Conservation (phyloP, 2,888 invertebrate genomes). For the Aporophyla nigra region DNA sequence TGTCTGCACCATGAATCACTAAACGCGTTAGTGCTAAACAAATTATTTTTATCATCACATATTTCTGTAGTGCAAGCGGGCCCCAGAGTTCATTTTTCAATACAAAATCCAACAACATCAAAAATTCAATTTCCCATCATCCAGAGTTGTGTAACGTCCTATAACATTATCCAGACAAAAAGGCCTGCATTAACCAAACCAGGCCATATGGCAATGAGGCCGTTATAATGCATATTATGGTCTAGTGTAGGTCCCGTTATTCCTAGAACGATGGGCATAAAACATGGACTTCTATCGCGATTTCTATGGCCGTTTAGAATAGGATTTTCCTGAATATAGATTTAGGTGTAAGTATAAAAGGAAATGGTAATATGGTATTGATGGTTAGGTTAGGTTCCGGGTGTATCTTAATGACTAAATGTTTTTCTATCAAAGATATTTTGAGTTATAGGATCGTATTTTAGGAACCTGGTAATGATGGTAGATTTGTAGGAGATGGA, state of each 20-base stretch:
- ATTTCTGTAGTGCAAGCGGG: no score
- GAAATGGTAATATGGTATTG: conserved; percentile 11
- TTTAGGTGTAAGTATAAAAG: not conserved
- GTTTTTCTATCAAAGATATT: not conserved
- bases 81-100: not conserved
- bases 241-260: conserved; percentile 63
- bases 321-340: conserved; percentile 35
- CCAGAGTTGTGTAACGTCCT: conserved; percentile 12
- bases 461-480: not conserved
- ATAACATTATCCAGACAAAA: conserved; percentile 49
- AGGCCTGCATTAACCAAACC: conserved; percentile 42
- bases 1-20: no score
- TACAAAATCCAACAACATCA: not conserved
- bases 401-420: not conserved
- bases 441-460: not conserved
- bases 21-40: no score
- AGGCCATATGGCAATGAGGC: conserved; percentile 48
- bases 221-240: conserved; percentile 69
- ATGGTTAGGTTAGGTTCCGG: not conserved
- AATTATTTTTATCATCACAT: no score
- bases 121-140: not conserved
- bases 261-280: conserved; percentile 64
- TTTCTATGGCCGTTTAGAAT: conserved; percentile 47
- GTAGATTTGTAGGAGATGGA: not conserved
- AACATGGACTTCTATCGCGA: conserved; percentile 58